Evolutionary conservation across 2,888 invertebrate genomes (phyloP), one percentile per base, ranked within the genome.

Genomic region (Ctenicera cuprea): DNA sequence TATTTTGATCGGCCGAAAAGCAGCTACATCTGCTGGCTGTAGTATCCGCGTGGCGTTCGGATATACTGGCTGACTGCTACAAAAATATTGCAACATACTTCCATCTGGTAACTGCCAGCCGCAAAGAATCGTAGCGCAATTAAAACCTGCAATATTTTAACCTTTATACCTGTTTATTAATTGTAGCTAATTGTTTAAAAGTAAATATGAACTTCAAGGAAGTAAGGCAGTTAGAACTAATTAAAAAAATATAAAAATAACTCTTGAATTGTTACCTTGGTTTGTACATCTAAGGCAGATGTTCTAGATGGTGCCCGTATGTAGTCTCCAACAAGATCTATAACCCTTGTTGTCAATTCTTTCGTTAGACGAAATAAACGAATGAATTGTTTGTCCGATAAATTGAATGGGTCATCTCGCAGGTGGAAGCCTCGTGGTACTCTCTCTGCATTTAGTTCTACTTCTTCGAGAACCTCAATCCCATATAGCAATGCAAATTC

Each of bases 61-160:
- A 9, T 45, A 45, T n/a, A 30, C 37, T 59, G 59, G 14, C 16
- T 59, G 1, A 59, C 30, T 38, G 59, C 33, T 18, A 22, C 3
- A 22, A 22, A 61, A 43, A 61, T 38, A 61, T 61, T 11, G 18
- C 61, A 38, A 41, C 18, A 20, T 61, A 41, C 18, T 20, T 61
- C 43, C 12, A 61, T 11, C 43, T 61, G 61, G 37, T 61, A 61
- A n/a, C 41, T 41, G 12, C 43, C 61, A 41, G 20, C 12, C 7
- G 41, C 41, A 41, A 61, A 61, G 26, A 61, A 38, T 22, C 61
- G 18, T 41, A 61, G n/a, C 1, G 61, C 61, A 22, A 37, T 12
- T 7, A 61, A 22, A 61, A 61, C 61, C 61, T 61, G 14, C 30
- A 54, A 52, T 7, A 52, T n/a, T n/a, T n/a, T n/a, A n/a, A n/a